These are phyloP conservation scores for Mormyrus iriodes DNA, from an alignment of 2,113 vertebrate genomes.

Conservation along the genomic window DNA sequence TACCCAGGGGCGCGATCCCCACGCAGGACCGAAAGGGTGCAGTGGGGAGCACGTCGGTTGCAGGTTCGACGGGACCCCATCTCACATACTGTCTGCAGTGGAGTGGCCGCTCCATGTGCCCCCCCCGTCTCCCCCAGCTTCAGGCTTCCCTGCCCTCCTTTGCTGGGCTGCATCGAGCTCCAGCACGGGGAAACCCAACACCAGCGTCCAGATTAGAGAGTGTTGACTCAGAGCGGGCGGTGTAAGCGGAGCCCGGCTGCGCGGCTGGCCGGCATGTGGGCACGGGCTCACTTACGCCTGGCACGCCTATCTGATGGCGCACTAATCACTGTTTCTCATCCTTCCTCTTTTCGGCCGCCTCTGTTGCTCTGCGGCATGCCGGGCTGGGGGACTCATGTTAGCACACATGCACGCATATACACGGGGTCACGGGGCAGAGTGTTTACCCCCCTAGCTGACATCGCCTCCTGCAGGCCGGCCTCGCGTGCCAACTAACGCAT, in stretches of 20 bases:
- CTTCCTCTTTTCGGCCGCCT: conserved; percentile 17
- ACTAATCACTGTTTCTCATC: conserved; percentile 47
- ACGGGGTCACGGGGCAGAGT: background rate
- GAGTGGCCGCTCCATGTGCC: background rate
- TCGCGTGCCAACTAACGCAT: background rate
- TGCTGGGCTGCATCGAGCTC: conserved; percentile 55
- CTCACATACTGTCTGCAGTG: background rate
- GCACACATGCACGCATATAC: background rate
- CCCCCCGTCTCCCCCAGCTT: background rate
- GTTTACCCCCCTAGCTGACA: background rate
- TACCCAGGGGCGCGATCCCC: conserved; percentile 28
- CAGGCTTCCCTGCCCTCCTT: background rate
- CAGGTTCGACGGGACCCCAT: background rate
- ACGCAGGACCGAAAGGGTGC: background rate
- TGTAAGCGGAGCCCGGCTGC: conserved; percentile 71
- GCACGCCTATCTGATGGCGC: conserved; percentile 68
- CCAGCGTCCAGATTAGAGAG: conserved; percentile 79
- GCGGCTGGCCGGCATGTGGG: conserved; percentile 75
- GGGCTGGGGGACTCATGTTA: background rate
- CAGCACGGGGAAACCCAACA: conserved; percentile 70
- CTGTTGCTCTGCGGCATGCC: background rate
- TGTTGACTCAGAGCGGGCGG: conserved; percentile 80
- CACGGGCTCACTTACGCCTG: conserved; percentile 69
- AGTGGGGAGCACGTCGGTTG: background rate
- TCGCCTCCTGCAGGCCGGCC: background rate